Evolutionary conservation across 2,888 invertebrate species (phyloP).

Genomic region (Pollenia labialis): DNA sequence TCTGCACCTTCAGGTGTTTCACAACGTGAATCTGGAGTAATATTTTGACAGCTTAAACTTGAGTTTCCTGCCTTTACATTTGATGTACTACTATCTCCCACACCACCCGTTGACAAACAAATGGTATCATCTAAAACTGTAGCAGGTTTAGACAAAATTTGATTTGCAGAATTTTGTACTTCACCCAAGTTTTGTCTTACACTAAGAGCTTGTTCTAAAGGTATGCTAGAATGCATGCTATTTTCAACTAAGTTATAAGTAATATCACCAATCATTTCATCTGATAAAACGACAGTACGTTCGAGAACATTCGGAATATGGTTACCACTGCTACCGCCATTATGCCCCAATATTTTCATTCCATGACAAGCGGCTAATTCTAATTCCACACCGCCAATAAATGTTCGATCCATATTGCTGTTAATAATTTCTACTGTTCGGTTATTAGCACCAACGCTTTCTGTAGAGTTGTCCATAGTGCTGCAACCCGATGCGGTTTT

Average conservation of each 20-base stretch:
- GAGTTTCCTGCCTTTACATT: slow-evolving; percentile 74
- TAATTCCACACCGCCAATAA: slow-evolving; percentile 50
- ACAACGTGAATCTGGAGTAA: slow-evolving; percentile 75
- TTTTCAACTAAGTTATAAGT: slow-evolving; percentile 82
- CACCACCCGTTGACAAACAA: slow-evolving; percentile 68
- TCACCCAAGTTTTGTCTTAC: slow-evolving; percentile 52
- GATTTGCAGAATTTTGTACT: slow-evolving; percentile 46
- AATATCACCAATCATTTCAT: slow-evolving; percentile 82
- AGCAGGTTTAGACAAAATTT: slow-evolving; percentile 75
- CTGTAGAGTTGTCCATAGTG: slow-evolving; percentile 83
- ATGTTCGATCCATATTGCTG: slow-evolving; percentile 39
- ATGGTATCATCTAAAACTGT: slow-evolving; percentile 78
- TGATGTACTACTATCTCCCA: slow-evolving; percentile 43
- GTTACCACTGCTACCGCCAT: slow-evolving; percentile 12
- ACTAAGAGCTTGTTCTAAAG: slow-evolving; percentile 59
- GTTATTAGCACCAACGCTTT: slow-evolving; percentile 78
- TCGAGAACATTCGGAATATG: slow-evolving; percentile 62
- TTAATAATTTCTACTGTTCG: slow-evolving; percentile 67
- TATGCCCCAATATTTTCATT: neutral
- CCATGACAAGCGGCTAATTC: slow-evolving; percentile 35
- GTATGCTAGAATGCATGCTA: slow-evolving; percentile 74
- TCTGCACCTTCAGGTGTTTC: slow-evolving; percentile 80
- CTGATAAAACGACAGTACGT: slow-evolving; percentile 77
- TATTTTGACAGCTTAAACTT: slow-evolving; percentile 75
- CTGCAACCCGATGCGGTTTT: slow-evolving; percentile 82